Base-by-base conservation (phyloP, 2,113 vertebrate species). In the Myanophis thanlyinensis region DNA sequence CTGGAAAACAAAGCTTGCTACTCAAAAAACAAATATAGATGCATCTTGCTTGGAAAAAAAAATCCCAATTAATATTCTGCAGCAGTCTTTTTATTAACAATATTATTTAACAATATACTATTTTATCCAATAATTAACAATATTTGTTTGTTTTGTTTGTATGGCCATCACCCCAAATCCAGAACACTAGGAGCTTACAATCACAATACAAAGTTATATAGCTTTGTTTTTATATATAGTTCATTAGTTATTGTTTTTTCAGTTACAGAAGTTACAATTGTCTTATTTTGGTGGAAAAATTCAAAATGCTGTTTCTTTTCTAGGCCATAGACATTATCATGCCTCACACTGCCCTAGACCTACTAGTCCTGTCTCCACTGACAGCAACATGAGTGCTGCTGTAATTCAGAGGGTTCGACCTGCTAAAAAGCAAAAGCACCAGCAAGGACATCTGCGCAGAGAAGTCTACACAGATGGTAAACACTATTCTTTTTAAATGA, bases 341-440 rank as follows among this genome's bases (percentile, higher is more conserved):
- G 97, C 97, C 88, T 98, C 98, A 18, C 97, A 98, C 92, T 98
- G 98, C 94, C 98, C 98, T 54, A 97, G 99, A 95, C 99, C 99
- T 56, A 98, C 98, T 91, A 99, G 99, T 95, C 99, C 99, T 0
- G 98, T 99, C 94, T 99, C 99, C 89, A 99, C 99, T 0, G 99
- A 99, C 97, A 99, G 99, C 97, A 99, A 98, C 96, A 98, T 99
- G 98, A 99, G 99, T 89, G 98, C 99, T 93, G 99, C 98, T 48
- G 97, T 98, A 40, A 98, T 98, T 95, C 99, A 99, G 97, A 99
- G 98, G 97, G 93, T 97, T 91, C 98, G 99, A 94, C 99, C 99
- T 94, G 97, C 98, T 93, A 99, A 99, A 98, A 99, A 98, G 95
- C 99, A 98, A 91, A 99, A 99, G 93, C 99, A 99, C 96, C 98